Evolutionary conservation across 1,140 invertebrate species (phyloP), one percentile per base, ranked within the genome.

Genomic region (Varroa destructor): DNA sequence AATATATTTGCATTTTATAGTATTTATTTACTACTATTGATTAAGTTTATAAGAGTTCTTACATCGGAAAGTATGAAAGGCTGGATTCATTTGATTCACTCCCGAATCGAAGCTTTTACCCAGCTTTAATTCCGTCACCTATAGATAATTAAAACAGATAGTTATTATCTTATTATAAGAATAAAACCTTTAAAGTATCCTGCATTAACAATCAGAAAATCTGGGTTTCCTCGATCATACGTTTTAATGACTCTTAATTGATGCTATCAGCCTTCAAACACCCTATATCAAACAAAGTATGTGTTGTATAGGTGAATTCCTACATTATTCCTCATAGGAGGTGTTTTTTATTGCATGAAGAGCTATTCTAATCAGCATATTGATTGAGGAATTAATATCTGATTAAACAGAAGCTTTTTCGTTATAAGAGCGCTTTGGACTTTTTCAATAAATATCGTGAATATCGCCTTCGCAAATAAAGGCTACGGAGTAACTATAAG

Each of bases 41-140:
- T 3, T 5, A 51, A 51, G 46, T 51, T 8, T 37, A 64, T 58
- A 51, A 55, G 42, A 43, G 72, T 75, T 84, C 86, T 88, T 86
- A 91, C 89, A 91, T 85, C 89, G 87, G 42, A 91, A 83, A 12
- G 89, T 90, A 78, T 93, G 89, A 81, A 91, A 91, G 73, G 87
- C 85, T 56, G 84, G 84, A 71, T 83, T 82, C 2, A 73, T 74
- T 71, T 85, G 85, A 76, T 84, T 86, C 1, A 84, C 86, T 36
- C 40, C 14, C 12, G 40, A 36, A 46, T 67, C 61, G 79, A 91
- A 91, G 77, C 87, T 89, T 71, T 87, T 82, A 40, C 90, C 90
- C 70, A 93, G 81, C 80, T 90, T 91, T 43, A 93, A 81, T 81
- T 91, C 88, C 73, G 87, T 84, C 70, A 88, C 84, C 80, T 87